Evolutionary conservation across 2,797 vertebrate species (phyloP), one percentile per base, ranked within the genome.

Genomic region (Harpagifer antarcticus): DNA sequence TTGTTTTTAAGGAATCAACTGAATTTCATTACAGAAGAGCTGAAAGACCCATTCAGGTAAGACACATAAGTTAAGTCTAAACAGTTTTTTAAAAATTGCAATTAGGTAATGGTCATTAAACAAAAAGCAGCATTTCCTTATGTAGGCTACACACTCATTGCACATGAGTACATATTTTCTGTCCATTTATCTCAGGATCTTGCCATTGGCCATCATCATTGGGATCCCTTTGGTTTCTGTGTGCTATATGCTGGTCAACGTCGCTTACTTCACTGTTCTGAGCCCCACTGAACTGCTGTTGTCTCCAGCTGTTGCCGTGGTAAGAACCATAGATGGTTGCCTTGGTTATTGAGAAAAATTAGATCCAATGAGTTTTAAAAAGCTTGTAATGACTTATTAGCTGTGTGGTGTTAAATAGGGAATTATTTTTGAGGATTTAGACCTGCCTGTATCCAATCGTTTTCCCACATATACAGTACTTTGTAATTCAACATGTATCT

Each of bases 1-100:
- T 48, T 59, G 6, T 67, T 42, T 58, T 9, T 33, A 79, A 99
- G 98, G 98, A 98, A 95, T 93, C 98, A 99, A 78, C 95, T 99
- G 67, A 99, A 99, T 93, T 99, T 95, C 48, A 96, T 99, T 78
- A 99, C 97, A 74, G 98, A 99, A 65, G 98, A 99, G 88, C 94
- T 99, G 19, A 94, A 95, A 94, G 55, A 98, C 86, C 98, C 98
- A 61, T 90, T 91, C 74, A 97, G 96, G 98, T 99, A 81, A 93
- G 80, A 70, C 19, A 50, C 16, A 20, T 14, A 23, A 17, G 37
- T 37, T 17, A 14, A 49, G 14, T 62, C 23, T n/a, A 7, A 31
- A 31, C 3, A 1, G 3, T 33, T 19, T 33, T 49, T 31, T 40
- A 3, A 6, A 9, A 37, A 44, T 27, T 71, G 42, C 3, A 13